A percentile compares a stretch with the other conserved stretches of the same genome.
Conservation (phyloP, 2,113 vertebrate genomes). For the Recurvirostra avosetta region DNA sequence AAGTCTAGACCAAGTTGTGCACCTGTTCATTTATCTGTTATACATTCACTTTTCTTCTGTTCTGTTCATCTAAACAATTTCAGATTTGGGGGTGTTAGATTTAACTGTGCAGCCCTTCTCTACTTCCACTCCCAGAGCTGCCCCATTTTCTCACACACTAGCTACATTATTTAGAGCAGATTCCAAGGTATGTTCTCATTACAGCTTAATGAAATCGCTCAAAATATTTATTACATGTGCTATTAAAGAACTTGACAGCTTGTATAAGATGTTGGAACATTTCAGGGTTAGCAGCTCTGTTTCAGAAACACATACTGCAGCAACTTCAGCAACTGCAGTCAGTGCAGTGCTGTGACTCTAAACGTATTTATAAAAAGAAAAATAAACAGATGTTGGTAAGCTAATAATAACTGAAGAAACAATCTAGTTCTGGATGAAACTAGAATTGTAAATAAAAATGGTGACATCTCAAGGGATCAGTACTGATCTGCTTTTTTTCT, state of each 20-base stretch:
- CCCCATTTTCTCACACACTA: not conserved
- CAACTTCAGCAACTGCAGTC: not conserved
- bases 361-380: conserved; percentile 53
- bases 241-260: conserved; percentile 5
- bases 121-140: not conserved
- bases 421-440: not conserved
- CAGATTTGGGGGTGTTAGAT: not conserved
- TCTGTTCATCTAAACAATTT: not conserved
- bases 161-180: not conserved
- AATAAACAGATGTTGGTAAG: not conserved
- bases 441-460: not conserved
- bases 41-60: not conserved
- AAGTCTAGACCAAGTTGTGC: not conserved
- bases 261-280: not conserved
- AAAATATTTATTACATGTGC: not conserved
- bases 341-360: not conserved
- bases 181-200: not conserved
- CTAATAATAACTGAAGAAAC: not conserved
- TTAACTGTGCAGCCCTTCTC: not conserved
- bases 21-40: not conserved
- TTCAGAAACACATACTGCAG: conserved; percentile 30
- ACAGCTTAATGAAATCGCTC: conserved; percentile 1
- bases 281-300: conserved; percentile 24
- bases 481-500: not conserved
- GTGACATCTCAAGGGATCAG: not conserved